Evolutionary conservation across 2,113 vertebrate species (phyloP), one percentile per base, ranked within the genome.

Genomic region (Heterotis niloticus): DNA sequence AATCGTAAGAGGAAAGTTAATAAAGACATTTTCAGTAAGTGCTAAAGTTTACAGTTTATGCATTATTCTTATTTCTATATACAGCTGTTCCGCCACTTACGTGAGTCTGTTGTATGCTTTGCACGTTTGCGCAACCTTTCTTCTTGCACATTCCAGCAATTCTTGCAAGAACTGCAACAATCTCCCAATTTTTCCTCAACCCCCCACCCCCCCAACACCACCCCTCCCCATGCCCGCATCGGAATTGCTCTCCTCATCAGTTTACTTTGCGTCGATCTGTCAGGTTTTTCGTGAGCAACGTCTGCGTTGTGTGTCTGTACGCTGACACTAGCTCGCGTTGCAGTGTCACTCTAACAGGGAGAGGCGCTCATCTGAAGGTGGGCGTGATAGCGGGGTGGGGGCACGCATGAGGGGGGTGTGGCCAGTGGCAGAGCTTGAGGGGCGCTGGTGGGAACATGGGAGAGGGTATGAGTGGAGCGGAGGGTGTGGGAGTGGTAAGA

Each of bases 301-400:
- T 68, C 24, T 29, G 24, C 57, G 4, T 59, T 44, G 23, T 77
- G 51, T 77, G 20, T 64, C 34, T 13, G 34, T 44, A 44, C 71
- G 16, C 0, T 59, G 13, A 29, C 1, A 68, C 26, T 28, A 10
- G 18, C 56, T 24, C 18, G 20, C 24, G 18, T 24, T 66, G 23
- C 20, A 51, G 23, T 68, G 29, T 52, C 51, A 68, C 0, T 86
- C 90, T 94, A 95, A 90, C 95, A 96, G n/a, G 95, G 95, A 2
- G 95, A 96, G 82, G 95, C 94, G 82, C 93, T 96, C 92, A 96
- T 95, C 81, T 94, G 90, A 87, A 94, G 93, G 85, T 95, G 94
- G 29, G 94, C 81, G 3, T 94, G 95, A 81, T 96, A 96, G 84
- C 91, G 94, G 34, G 95, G 95, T 16, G 95, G 95, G 0, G 92